Base-by-base conservation (phyloP, 2,113 vertebrate genomes). In the Rhadina sibilatrix region DNA sequence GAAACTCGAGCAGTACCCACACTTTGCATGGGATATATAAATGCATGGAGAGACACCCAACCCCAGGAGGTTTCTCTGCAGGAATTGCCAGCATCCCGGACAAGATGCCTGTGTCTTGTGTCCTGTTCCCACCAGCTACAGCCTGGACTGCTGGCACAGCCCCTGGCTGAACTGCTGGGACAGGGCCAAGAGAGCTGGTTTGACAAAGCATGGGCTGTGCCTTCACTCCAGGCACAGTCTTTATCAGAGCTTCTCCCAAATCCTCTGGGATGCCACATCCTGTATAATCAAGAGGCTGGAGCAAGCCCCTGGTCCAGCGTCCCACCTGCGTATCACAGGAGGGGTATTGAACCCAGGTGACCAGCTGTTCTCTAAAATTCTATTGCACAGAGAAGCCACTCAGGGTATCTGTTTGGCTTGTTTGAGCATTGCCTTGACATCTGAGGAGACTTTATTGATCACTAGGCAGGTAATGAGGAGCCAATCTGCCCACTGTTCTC, bases 181-280 rank as follows among this genome's bases (percentile, higher is more conserved):
- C 22, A 83, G 52, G 50, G 54, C 10, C 60, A 61, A 21, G 31
- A 70, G 27, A 53, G 20, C 3, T 75, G 70, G 19, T 79, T 85
- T 75, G 31, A 22, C 61, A 82, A 49, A n/a, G 42, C 18, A 49
- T 0, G 0, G 33, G 31, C 37, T 47, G 11, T 49, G 21, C 27
- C 13, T 76, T 81, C 4, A 5, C 37, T 86, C 61, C 57, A 54
- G 44, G 28, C 21, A 90, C 49, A 59, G 28, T 24, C 24, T 54
- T 59, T 16, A 19, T 52, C 46, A 88, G 21, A 27, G 9, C 83
- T 92, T 80, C 53, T 60, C 64, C 19, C 66, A 83, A 65, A 61
- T 47, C n/a, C 28, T 83, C 70, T 88, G 79, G 28, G 52, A 63
- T 75, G 75, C 25, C 5, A 0, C 2, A 0, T 46, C 25, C 35